Conservation (phyloP, 1,140 invertebrate species). For the fruit fly (Drosophila melanogaster) region DNA sequence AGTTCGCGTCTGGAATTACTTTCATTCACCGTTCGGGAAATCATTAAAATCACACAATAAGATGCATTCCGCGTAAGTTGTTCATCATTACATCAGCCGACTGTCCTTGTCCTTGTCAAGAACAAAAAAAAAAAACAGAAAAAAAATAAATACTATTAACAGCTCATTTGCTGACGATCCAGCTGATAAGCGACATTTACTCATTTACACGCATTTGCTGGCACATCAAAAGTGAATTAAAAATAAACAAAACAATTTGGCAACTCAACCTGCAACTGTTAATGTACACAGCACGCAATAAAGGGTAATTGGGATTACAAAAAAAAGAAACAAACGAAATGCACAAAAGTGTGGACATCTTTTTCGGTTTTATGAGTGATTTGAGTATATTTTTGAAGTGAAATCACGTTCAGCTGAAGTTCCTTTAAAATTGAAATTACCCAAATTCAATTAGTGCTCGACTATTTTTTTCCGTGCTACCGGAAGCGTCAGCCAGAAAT, state of each 20-base stretch:
- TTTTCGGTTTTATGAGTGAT: too few species aligned
- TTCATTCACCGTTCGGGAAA: constrained; percentile 4
- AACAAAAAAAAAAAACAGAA: background rate
- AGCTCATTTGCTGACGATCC: constrained; percentile 18
- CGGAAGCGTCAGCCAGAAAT: constrained; percentile 42
- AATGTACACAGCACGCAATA: constrained; percentile 13
- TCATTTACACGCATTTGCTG: constrained; percentile 36
- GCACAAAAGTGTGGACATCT: too few species aligned
- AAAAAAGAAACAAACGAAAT: background rate
- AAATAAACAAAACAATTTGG: constrained; percentile 54
- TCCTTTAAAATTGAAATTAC: background rate
- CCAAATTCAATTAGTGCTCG: too few species aligned
- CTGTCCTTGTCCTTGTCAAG: constrained; percentile 36
- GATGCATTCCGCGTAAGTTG: constrained; percentile 73
- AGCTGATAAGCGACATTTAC: constrained; percentile 28
- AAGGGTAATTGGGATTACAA: background rate
- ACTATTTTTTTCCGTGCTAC: constrained; percentile 20
- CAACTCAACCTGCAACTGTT: constrained; percentile 37
- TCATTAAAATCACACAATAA: constrained; percentile 17
- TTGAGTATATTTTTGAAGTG: too few species aligned
- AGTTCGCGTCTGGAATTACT: constrained; percentile 9
- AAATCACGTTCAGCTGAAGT: too few species aligned
- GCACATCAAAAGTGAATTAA: constrained; percentile 54
- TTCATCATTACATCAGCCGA: constrained; percentile 41
- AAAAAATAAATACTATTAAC: background rate